Evolutionary conservation across 2,888 invertebrate genomes (phyloP).

Genomic region (Hecatera dysodea): DNA sequence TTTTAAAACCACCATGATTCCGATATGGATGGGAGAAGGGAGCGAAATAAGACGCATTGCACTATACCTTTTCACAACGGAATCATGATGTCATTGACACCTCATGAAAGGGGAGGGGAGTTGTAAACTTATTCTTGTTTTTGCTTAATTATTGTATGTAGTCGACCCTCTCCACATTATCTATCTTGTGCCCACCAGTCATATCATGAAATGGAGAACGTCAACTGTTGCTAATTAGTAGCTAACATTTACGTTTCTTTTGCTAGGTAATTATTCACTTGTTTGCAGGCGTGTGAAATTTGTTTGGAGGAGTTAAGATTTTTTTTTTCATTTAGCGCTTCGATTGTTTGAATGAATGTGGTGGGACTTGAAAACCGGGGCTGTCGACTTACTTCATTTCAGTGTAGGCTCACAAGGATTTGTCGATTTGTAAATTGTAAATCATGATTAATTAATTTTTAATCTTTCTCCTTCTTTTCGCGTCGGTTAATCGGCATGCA

Average conservation of each 20-base stretch:
- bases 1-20: too few relatives aligned
- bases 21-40: too few relatives aligned
- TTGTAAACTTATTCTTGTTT: too few relatives aligned
- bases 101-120: too few relatives aligned
- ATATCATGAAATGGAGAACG: slow-evolving; percentile 69
- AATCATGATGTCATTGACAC: too few relatives aligned
- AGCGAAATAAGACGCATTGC: too few relatives aligned
- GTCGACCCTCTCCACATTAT: background rate
- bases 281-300: slow-evolving; percentile 29
- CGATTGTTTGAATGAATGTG: background rate
- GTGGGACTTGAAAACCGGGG: background rate
- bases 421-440: too few relatives aligned
- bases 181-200: slow-evolving; percentile 45
- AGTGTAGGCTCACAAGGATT: too few relatives aligned
- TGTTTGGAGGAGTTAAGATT: background rate
- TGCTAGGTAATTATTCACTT: slow-evolving; percentile 33
- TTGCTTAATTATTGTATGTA: background rate
- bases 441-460: too few relatives aligned
- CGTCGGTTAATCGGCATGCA: too few relatives aligned
- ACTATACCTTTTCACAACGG: too few relatives aligned
- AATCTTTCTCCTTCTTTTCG: too few relatives aligned
- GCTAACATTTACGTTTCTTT: slow-evolving; percentile 48
- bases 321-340: background rate
- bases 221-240: slow-evolving; percentile 76
- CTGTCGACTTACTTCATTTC: background rate